phyloP scores from a whole-genome alignment of 2,888 invertebrate genomes.

The Neocrepidodera transversa region DNA sequence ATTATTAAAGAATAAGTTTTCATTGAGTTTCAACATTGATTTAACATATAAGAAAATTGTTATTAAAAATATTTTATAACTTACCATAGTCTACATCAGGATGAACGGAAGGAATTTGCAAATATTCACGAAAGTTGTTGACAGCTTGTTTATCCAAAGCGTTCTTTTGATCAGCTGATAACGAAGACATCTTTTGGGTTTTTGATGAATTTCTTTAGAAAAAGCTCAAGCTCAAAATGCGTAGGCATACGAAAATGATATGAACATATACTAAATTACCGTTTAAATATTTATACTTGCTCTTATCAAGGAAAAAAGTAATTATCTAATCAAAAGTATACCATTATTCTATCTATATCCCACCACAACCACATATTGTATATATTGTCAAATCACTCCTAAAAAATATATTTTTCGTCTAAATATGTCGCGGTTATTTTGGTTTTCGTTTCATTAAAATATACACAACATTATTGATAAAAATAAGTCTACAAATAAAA shows the following conservation, averaged over 20 bases:
- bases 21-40: neutral
- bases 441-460: neutral
- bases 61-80: constrained; percentile 47
- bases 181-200: constrained; percentile 53
- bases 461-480: no score
- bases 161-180: constrained; percentile 54
- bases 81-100: constrained; percentile 87
- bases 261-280: constrained; percentile 5
- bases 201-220: constrained; percentile 34
- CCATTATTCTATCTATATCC: constrained; percentile 23
- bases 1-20: neutral
- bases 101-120: constrained; percentile 86
- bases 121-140: constrained; percentile 83
- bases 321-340: constrained; percentile 33
- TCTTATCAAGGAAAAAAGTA: constrained; percentile 30
- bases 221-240: constrained; percentile 17
- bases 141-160: constrained; percentile 53
- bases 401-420: constrained; percentile 2
- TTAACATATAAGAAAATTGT: neutral
- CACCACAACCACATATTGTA: constrained; percentile 11
- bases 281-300: constrained; percentile 1
- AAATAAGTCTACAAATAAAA: neutral
- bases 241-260: neutral
- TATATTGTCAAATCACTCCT: constrained; percentile 13
- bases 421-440: constrained; percentile 3